Evolutionary conservation across 2,888 invertebrate genomes (phyloP).

Genomic region (Amitus sp.): DNA sequence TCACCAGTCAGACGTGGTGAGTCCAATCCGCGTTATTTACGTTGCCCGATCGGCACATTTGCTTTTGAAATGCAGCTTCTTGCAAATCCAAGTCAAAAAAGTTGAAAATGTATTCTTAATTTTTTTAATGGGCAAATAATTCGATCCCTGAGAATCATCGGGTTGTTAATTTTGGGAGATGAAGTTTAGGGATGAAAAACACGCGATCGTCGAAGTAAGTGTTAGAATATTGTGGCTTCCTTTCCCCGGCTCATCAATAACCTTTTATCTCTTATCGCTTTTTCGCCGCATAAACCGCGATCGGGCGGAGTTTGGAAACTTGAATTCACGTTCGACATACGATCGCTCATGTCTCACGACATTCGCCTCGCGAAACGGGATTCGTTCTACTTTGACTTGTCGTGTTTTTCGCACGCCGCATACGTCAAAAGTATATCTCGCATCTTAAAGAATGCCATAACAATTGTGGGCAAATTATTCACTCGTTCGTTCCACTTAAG

Average conservation of each 20-base stretch:
- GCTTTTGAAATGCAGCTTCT: not conserved
- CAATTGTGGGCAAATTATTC: slow-evolving; percentile 31
- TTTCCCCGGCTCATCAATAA: not conserved
- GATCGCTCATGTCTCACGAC: no score
- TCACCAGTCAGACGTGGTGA: slow-evolving; percentile 7
- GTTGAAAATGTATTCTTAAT: no score
- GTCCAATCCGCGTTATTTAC: not conserved
- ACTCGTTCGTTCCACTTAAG: slow-evolving; percentile 21
- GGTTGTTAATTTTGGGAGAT: slow-evolving; percentile 1
- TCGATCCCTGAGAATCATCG: not conserved
- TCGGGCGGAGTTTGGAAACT: no score
- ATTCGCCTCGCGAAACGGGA: no score
- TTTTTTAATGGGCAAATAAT: not conserved
- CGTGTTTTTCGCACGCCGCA: not conserved
- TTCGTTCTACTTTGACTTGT: not conserved
- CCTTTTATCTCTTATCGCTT: no score
- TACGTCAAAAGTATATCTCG: slow-evolving; percentile 19
- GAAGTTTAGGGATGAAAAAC: not conserved
- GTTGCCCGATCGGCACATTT: not conserved
- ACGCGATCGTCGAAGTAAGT: not conserved
- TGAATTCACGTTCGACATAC: no score
- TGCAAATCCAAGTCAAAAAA: no score
- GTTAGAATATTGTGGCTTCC: not conserved
- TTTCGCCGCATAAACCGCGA: no score
- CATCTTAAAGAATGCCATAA: slow-evolving; percentile 28